Base-by-base conservation (phyloP, 2,113 vertebrate species). In the Pogona vitticeps region DNA sequence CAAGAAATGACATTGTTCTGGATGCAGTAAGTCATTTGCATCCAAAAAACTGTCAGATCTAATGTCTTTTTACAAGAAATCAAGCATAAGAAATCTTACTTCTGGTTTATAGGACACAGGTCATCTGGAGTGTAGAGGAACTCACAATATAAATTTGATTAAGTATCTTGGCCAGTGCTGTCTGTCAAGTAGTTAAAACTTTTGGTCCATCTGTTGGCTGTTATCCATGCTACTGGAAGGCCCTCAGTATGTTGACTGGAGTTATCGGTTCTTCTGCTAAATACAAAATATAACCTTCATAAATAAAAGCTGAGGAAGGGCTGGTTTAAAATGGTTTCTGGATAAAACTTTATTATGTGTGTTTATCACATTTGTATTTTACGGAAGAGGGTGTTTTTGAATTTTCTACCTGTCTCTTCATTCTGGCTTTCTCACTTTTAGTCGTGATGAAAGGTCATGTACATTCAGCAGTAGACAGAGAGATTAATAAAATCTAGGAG, bases 201-300 rank as follows among this genome's bases (percentile, higher is more conserved):
- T 89, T 79, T n/a, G 90, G 93, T 94, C 87, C 83, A 31, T 82
- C 75, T 92, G 83, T 88, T 83, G 89, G 63, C 46, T 38, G 12
- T 91, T 91, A 89, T 86, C 80, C 63, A 15, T 87, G 18, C 1
- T 1, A 58, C 78, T 58, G 82, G 77, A 89, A 38, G 40, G 63
- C 84, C 91, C 90, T 91, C 93, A 93, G 86, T 90, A 80, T 0
- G 56, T 40, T 90, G 93, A 92, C 93, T 61, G 63, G 71, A 83
- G 14, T 78, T 82, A 76, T 61, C 28, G 89, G 58, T 93, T 84
- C 92, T 59, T 91, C 71, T 87, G 17, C 42, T 56, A 59, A 90
- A 68, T 59, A 81, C 0, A 1, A 8, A 80, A 5, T 0, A 7
- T 63, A 77, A 1, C 77, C 88, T 56, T 67, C 31, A 73, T 76